Conservation (phyloP, 2,797 vertebrate genomes). For the Rhinogobio ventralis region DNA sequence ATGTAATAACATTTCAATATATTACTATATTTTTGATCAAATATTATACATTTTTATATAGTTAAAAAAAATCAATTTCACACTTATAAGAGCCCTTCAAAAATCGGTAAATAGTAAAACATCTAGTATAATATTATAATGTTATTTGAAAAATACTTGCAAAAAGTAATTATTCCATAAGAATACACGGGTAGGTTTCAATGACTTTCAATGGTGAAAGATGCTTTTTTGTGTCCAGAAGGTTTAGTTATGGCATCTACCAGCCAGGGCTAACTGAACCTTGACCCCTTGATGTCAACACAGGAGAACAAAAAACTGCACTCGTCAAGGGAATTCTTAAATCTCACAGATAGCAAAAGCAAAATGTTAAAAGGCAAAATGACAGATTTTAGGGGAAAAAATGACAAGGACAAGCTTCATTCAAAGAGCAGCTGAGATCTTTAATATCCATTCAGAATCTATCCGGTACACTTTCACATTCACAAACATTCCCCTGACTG, state of each 20-base stretch:
- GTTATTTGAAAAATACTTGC: too few species aligned
- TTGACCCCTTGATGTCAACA: background rate
- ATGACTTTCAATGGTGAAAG: too few species aligned
- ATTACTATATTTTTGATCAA: too few species aligned
- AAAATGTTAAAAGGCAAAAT: background rate
- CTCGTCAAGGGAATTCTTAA: background rate
- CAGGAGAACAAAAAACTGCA: background rate
- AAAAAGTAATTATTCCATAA: background rate
- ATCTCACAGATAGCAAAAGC: background rate
- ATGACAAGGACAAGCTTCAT: background rate
- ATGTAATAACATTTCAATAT: too few species aligned
- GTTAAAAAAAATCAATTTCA: background rate
- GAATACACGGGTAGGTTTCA: too few species aligned
- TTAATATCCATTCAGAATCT: conserved; percentile 18
- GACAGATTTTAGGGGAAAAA: background rate
- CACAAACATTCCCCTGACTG: conserved; percentile 12
- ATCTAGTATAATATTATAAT: too few species aligned
- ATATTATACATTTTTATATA: too few species aligned
- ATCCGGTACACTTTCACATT: background rate
- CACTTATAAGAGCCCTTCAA: background rate
- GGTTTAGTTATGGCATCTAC: too few species aligned
- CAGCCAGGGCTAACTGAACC: background rate
- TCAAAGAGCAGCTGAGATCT: conserved; percentile 37
- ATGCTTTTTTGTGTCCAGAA: too few species aligned
- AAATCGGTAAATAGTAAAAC: background rate